These are phyloP conservation scores for Amblyopsis rosae DNA, from an alignment of 2,113 vertebrate species.

Conservation along the genomic window DNA sequence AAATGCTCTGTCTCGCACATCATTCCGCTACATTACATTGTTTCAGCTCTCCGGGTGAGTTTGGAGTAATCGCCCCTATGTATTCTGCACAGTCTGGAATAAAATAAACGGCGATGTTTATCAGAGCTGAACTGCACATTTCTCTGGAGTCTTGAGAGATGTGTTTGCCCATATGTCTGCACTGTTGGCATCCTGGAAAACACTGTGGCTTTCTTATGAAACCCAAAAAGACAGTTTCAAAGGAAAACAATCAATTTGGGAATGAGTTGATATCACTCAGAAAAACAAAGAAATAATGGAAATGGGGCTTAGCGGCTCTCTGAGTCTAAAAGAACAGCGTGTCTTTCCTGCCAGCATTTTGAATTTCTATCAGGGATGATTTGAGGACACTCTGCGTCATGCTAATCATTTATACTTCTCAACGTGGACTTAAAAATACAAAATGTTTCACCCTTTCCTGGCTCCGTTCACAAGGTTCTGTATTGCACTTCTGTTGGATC, in stretches of 20 bases:
- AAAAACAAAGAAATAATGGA: too few species aligned
- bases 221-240: neutral
- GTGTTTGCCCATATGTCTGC: neutral
- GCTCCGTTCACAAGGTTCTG: constrained; percentile 64
- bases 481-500: constrained; percentile 66
- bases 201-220: neutral
- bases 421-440: neutral
- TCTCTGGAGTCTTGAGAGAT: neutral
- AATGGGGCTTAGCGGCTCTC: too few species aligned
- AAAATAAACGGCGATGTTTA: neutral
- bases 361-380: constrained; percentile 4
- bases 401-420: neutral
- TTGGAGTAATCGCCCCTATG: constrained; percentile 6
- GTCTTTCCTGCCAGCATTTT: constrained; percentile 8
- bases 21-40: neutral
- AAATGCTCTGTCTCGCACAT: neutral
- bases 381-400: neutral
- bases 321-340: neutral
- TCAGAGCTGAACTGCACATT: neutral
- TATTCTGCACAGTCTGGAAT: neutral
- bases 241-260: neutral
- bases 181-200: neutral
- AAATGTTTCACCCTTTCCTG: constrained; percentile 80
- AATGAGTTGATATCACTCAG: too few species aligned
- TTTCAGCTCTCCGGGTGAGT: neutral